Evolutionary conservation across 2,888 invertebrate genomes (phyloP), one percentile per base, ranked within the genome.

Genomic region (Sinodicranocentrus sp.): DNA sequence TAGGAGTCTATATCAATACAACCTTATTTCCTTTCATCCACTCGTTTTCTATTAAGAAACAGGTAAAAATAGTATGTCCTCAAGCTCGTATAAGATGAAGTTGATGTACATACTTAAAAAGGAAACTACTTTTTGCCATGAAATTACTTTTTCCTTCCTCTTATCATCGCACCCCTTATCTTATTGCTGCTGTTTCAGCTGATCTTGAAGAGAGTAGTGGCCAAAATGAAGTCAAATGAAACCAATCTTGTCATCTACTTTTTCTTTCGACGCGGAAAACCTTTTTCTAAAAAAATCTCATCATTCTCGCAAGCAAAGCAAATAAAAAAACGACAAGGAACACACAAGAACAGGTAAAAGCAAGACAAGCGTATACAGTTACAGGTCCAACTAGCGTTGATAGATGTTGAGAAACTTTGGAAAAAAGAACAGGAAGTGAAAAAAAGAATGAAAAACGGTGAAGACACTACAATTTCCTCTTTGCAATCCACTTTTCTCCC

Each of bases 101-200:
- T n/a, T n/a, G n/a, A n/a, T n/a, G n/a, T n/a, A n/a, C n/a, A n/a
- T n/a, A n/a, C n/a, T 57, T 57, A 57, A 57, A 61, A 33, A 25
- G 61, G 17, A 28, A 19, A 26, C 17, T 61, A 28, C 61, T 61
- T 59, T 13, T 33, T 33, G 21, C 15, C 6, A 61, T 33, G 33
- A 61, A 61, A 61, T 61, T 61, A 61, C 28, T 61, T 28, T 33
- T 59, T 59, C 21, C 59, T 8, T 52, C 57, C 23, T 57, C 57
- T 21, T 23, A 23, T 57, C 23, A 19, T 23, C 23, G 8, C 59
- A 26, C n/a, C 6, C 3, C 26, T 28, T 10, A n/a, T n/a, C 61
- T 25, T 19, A 61, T 61, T 61, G 17, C 25, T 3, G 28, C 19
- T 3, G 33, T 28, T 13, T 25, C 28, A 26, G 61, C 61, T 26